phyloP scores from a whole-genome alignment of 2,888 invertebrate species.

The Drosophila quinaria region DNA sequence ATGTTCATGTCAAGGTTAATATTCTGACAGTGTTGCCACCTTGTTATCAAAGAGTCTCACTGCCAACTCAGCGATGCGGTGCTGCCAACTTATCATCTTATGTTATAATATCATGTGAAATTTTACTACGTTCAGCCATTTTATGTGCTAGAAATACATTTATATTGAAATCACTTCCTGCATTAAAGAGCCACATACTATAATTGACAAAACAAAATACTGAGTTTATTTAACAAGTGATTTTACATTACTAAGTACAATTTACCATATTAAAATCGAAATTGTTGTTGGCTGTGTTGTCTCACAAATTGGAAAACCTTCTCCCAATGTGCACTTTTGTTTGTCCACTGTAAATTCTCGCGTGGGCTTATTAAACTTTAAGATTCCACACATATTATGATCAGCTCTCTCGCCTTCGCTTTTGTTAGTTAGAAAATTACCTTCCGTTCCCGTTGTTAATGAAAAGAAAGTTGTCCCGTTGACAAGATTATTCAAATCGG shows the following conservation, averaged over 20 bases:
- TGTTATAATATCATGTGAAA: neutral
- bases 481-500: constrained; percentile 44
- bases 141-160: constrained; percentile 22
- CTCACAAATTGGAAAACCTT: constrained; percentile 32
- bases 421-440: neutral
- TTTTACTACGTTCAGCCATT: constrained; percentile 19
- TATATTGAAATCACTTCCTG: constrained; percentile 2
- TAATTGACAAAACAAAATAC: neutral
- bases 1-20: neutral
- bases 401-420: accelerated
- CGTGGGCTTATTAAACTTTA: neutral
- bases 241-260: neutral
- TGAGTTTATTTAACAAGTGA: neutral
- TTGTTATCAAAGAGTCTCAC: neutral
- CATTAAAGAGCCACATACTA: constrained; percentile 23
- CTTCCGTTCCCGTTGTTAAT: constrained; percentile 15
- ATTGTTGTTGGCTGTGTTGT: constrained; percentile 21
- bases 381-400: constrained; percentile 17
- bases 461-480: neutral
- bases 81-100: constrained; percentile 2
- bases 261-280: constrained; percentile 21
- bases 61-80: neutral
- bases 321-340: neutral
- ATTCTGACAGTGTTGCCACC: neutral
- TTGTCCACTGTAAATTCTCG: neutral